Evolutionary conservation across 1,140 invertebrate genomes (phyloP).

Genomic region (Chymomyza costata): DNA sequence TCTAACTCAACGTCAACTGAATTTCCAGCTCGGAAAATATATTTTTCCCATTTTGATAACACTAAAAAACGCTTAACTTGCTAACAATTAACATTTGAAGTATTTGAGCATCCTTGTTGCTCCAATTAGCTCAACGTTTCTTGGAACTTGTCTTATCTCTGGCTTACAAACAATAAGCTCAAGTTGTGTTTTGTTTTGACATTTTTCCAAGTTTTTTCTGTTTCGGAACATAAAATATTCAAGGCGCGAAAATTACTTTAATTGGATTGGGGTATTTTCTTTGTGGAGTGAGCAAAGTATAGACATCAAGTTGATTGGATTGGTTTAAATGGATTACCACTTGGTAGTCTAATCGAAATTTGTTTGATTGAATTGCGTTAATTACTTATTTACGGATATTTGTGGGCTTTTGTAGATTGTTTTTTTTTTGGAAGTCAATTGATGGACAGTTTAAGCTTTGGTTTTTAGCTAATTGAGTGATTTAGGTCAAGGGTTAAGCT

Average conservation of each 20-base stretch:
- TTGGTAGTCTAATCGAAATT: neutral
- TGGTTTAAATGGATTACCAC: constrained; percentile 13
- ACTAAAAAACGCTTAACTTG: constrained; percentile 35
- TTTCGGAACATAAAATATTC: constrained; percentile 46
- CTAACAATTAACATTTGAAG: constrained; percentile 48
- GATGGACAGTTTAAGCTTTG: neutral
- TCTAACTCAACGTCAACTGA: constrained; percentile 43
- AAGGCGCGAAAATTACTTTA: constrained; percentile 45
- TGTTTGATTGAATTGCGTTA: constrained; percentile 16
- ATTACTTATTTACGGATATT: constrained; percentile 2
- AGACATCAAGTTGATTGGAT: constrained; percentile 49
- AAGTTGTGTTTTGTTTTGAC: constrained; percentile 26
- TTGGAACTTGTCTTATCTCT: constrained; percentile 1
- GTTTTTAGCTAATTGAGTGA: too few species aligned
- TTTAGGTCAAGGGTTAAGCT: too few species aligned
- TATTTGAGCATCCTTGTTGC: constrained; percentile 33
- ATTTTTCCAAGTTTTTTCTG: constrained; percentile 27
- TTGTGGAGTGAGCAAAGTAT: neutral
- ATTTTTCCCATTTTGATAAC: constrained; percentile 7
- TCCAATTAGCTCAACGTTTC: constrained; percentile 39
- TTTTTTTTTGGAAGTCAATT: neutral
- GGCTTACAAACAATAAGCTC: neutral
- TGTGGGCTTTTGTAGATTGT: neutral
- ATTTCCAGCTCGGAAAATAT: constrained; percentile 31
- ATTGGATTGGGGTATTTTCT: constrained; percentile 33